A percentile compares a stretch with the other conserved stretches of the same genome.
Conservation (phyloP, 1,140 invertebrate species). For the Drosophila rufa region DNA sequence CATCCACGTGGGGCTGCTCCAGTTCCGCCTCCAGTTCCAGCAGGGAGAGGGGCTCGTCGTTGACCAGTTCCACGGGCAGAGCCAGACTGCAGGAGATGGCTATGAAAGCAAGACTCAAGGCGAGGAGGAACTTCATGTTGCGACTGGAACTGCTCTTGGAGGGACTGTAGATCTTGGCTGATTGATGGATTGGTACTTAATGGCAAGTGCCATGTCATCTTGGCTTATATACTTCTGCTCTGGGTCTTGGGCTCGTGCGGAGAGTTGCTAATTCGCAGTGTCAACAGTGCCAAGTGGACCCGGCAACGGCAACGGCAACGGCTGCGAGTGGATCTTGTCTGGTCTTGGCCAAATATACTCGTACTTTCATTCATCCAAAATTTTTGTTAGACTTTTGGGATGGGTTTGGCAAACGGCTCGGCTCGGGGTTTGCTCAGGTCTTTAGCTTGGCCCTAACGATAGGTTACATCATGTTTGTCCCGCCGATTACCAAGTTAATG, state of each 20-base stretch:
- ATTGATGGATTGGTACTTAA: constrained; percentile 52
- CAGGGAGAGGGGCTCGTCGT: constrained; percentile 45
- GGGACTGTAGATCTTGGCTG: constrained; percentile 11
- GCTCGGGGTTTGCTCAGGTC: constrained; percentile 53
- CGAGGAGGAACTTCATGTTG: constrained; percentile 62
- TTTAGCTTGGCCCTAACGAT: constrained; percentile 45
- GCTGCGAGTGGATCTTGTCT: constrained; percentile 13
- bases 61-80: constrained; percentile 48
- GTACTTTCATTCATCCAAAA: constrained; percentile 73
- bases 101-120: constrained; percentile 31
- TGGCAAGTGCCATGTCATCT: constrained; percentile 39
- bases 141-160: not conserved
- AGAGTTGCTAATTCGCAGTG: constrained; percentile 62
- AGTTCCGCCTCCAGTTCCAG: constrained; percentile 33
- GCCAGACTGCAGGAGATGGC: constrained; percentile 32
- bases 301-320: constrained; percentile 40
- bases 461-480: constrained; percentile 73
- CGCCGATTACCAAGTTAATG: constrained; percentile 53
- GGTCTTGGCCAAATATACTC: constrained; percentile 55
- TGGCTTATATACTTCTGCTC: constrained; percentile 60
- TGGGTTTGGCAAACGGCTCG: constrained; percentile 30
- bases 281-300: constrained; percentile 35
- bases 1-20: constrained; percentile 12
- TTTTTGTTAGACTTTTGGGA: constrained; percentile 61
- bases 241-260: constrained; percentile 59